phyloP scores from a whole-genome alignment of 2,113 vertebrate genomes.

The Callorhinus ursinus region DNA sequence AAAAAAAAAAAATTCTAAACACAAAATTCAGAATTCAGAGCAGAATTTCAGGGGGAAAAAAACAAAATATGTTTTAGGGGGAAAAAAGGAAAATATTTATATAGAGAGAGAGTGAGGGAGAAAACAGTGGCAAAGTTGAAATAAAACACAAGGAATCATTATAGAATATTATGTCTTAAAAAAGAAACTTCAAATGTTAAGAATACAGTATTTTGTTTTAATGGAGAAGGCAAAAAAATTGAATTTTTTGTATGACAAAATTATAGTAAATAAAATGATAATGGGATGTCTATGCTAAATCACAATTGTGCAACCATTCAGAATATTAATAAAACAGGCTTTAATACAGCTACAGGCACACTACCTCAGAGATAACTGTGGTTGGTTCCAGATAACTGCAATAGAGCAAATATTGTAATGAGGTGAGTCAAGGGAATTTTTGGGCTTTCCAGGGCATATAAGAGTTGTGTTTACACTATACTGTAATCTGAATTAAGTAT shows the following conservation, averaged over 20 bases:
- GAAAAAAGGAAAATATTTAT: not conserved
- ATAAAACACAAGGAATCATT: not conserved
- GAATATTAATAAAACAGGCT: not conserved
- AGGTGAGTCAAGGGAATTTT: not conserved
- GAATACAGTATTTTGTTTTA: not conserved
- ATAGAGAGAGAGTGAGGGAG: fast-evolving
- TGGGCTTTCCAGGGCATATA: not conserved
- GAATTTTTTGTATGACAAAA: not conserved
- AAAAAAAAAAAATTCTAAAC: not conserved
- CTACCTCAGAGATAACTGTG: not conserved
- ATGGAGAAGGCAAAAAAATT: not conserved
- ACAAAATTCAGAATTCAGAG: not conserved
- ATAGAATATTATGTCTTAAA: not conserved
- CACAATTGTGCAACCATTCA: not conserved
- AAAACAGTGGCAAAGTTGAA: not conserved
- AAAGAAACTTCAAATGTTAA: not conserved
- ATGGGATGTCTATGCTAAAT: not conserved
- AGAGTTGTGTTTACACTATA: not conserved
- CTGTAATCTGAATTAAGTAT: not conserved
- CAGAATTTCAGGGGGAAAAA: not conserved
- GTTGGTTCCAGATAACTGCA: not conserved
- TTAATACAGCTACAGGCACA: not conserved
- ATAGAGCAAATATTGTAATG: not conserved
- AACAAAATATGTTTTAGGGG: not conserved
- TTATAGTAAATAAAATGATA: not conserved